Evolutionary conservation across 1,140 invertebrate species (phyloP).

Genomic region (Araneus ventricosus): DNA sequence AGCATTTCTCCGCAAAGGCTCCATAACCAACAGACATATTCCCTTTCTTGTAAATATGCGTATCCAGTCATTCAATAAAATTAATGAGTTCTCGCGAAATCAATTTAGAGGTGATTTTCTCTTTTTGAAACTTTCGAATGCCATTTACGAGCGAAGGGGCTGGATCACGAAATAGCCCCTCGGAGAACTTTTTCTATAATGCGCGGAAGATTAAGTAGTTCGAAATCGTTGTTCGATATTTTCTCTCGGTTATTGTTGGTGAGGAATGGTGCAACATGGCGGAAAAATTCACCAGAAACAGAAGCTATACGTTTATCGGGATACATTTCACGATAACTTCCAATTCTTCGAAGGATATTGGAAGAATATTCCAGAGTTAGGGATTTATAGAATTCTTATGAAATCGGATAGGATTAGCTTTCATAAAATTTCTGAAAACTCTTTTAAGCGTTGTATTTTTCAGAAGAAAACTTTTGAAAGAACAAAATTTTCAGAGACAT

Average conservation of each 20-base stretch:
- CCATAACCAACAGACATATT: conserved; percentile 16
- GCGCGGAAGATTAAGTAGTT: conserved; percentile 55
- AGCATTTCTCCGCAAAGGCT: background rate
- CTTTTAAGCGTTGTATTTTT: no score
- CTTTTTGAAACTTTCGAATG: conserved; percentile 34
- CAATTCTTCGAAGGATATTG: background rate
- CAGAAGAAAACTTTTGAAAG: no score
- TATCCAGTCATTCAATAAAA: conserved; percentile 58
- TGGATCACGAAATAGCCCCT: conserved; percentile 38
- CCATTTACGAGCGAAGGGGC: conserved; percentile 39
- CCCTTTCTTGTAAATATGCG: conserved; percentile 39
- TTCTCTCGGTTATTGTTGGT: conserved; percentile 21
- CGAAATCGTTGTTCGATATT: conserved; percentile 63
- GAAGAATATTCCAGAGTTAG: background rate
- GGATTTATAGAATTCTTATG: no score
- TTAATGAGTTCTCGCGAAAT: conserved; percentile 58
- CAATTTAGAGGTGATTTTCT: conserved; percentile 59
- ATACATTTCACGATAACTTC: background rate
- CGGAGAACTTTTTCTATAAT: conserved; percentile 28
- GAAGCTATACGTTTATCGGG: background rate
- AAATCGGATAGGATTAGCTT: no score
- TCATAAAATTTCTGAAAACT: no score
- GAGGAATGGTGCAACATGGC: background rate
- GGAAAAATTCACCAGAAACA: conserved; percentile 13
- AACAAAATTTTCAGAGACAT: no score